phyloP scores from a whole-genome alignment of 2,113 vertebrate genomes.

The Chionodraco myersi region DNA sequence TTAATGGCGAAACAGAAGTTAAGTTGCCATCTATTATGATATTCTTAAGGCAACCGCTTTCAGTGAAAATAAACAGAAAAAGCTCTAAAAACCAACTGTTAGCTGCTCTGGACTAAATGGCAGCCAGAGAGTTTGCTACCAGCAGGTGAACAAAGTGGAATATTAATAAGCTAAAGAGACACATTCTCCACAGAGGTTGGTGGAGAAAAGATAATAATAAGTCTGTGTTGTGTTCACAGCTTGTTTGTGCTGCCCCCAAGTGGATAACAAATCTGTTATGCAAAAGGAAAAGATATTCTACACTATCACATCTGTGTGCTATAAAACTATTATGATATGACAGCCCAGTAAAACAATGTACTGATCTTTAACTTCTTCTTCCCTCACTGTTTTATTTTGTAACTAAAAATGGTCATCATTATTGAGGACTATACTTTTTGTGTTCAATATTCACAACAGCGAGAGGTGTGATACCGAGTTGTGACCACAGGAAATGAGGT shows the following conservation, averaged over 20 bases:
- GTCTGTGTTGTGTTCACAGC: neutral
- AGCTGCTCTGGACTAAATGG: neutral
- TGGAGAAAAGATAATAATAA: neutral
- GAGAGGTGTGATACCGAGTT: neutral
- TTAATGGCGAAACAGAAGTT: neutral
- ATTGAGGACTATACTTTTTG: neutral
- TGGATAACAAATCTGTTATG: neutral
- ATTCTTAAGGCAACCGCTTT: neutral
- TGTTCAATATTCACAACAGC: constrained; percentile 2
- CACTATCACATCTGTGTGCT: neutral
- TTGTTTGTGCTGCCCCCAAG: constrained; percentile 9
- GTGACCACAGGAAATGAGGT: constrained; percentile 51
- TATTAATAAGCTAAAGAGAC: neutral
- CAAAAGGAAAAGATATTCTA: neutral
- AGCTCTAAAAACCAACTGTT: neutral
- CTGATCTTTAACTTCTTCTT: constrained; percentile 1
- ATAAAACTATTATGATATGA: neutral
- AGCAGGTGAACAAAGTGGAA: neutral
- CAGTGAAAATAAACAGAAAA: no score
- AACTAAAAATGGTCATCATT: neutral
- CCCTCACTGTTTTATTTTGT: neutral
- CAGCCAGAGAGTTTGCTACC: neutral
- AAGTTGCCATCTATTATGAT: no score
- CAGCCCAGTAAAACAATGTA: neutral
- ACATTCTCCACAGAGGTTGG: neutral